phyloP scores from a whole-genome alignment of 2,888 invertebrate species.

The Acronicta psi region DNA sequence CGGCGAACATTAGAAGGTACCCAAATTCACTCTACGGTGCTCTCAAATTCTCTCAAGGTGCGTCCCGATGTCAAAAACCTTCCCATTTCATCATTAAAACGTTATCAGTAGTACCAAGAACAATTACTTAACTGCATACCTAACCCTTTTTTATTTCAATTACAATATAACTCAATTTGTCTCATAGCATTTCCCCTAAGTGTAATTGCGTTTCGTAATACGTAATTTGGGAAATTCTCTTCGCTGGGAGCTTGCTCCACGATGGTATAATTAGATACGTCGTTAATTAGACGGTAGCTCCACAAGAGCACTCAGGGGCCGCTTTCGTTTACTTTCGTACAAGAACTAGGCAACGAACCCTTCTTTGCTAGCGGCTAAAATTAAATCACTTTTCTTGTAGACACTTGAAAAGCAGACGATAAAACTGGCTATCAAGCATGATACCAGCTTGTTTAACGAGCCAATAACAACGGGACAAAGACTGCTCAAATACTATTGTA shows the following conservation, averaged over 20 bases:
- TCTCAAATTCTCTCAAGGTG: no score
- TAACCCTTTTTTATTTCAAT: conserved; percentile 62
- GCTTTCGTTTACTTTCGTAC: conserved; percentile 74
- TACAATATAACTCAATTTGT: conserved; percentile 71
- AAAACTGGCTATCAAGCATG: conserved; percentile 27
- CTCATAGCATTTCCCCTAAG: conserved; percentile 76
- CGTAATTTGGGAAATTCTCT: conserved; percentile 84
- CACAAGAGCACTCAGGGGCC: conserved; percentile 79
- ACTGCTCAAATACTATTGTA: conserved; percentile 21
- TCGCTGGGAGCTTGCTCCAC: conserved; percentile 69
- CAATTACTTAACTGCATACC: conserved; percentile 36
- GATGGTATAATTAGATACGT: conserved; percentile 86
- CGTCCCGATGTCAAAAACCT: background rate
- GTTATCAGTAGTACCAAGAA: conserved; percentile 3
- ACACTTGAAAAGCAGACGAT: conserved; percentile 47
- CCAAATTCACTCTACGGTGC: background rate
- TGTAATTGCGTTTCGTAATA: conserved; percentile 83
- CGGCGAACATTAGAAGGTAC: no score
- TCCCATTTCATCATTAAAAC: conserved; percentile 8
- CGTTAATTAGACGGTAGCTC: conserved; percentile 83
- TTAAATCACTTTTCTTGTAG: conserved; percentile 60
- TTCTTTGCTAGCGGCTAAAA: conserved; percentile 58
- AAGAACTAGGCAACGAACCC: conserved; percentile 62
- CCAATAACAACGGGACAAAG: conserved; percentile 33
- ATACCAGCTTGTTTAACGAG: conserved; percentile 31